Evolutionary conservation across 2,888 invertebrate genomes (phyloP), one percentile per base, ranked within the genome.

Genomic region (Oligia strigilis): DNA sequence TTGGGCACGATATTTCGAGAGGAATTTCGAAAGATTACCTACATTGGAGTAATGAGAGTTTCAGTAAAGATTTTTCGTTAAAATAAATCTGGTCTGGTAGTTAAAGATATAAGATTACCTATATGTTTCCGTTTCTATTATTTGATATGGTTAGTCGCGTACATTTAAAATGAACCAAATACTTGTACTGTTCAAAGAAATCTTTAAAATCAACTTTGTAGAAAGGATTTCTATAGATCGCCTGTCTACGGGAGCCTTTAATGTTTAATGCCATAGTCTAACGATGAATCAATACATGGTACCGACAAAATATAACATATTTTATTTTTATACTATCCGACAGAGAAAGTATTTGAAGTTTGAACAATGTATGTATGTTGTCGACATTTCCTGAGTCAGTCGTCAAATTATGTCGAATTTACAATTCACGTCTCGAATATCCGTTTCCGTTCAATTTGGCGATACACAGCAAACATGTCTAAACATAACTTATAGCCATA

Each of bases 391-490:
- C 84, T 81, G 77, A 77, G 81, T 60, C 77, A 64, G 72, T 81
- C 73, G 72, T 76, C 85, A 85, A 89, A 89, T 82, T 69, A 83
- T 83, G 81, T 86, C 87, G 80, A 89, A 90, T 92, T 36, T 91
- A 89, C 88, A 87, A 93, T 93, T 92, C 93, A 90, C 78, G 83
- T 87, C 87, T 88, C 90, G 91, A 89, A 90, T 92, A 91, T 93
- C 92, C 92, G 92, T 87, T 94, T 93, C 94, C 93, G 91, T 88
- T 90, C 79, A 87, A 90, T 90, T 91, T 92, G 80, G 88, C 88
- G 84, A 84, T 82, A 80, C 74, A 77, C 83, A 74, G 74, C 82
- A 71, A 77, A 80, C 82, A 79, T 83, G 80, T 80, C 87, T 78
- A 71, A 83, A 83, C 83, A 82, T 72, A 84, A 77, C 75, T 78